Conservation (phyloP, 1,140 invertebrate species). For the Lethrus apterus region DNA sequence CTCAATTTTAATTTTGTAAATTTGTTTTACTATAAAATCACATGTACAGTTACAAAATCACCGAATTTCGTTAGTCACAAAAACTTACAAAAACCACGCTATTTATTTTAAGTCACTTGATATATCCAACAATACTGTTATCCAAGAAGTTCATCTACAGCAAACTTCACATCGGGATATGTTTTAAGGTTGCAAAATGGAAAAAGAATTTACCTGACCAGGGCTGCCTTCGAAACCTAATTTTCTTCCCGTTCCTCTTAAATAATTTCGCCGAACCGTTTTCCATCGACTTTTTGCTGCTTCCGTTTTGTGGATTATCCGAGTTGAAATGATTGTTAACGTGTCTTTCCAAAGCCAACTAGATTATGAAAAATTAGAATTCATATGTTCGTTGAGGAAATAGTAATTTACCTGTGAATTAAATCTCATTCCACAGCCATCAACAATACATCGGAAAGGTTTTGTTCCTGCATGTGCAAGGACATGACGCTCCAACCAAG, state of each 20-base stretch:
- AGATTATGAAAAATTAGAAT: constrained; percentile 15
- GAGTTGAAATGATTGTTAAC: constrained; percentile 88
- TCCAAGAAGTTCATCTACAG: too few species aligned
- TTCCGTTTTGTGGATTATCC: constrained; percentile 51
- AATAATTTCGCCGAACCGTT: constrained; percentile 64
- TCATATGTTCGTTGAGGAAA: neutral
- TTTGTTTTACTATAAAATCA: too few species aligned
- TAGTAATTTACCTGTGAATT: constrained; percentile 70
- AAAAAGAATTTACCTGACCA: constrained; percentile 64
- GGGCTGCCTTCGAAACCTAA: constrained; percentile 73
- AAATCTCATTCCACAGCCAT: constrained; percentile 84
- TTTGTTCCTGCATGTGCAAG: constrained; percentile 88
- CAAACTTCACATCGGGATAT: too few species aligned
- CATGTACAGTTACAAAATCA: too few species aligned
- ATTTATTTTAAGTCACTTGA: too few species aligned
- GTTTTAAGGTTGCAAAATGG: too few species aligned
- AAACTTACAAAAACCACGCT: too few species aligned
- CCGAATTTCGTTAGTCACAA: too few species aligned
- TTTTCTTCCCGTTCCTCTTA: constrained; percentile 76
- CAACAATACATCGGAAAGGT: constrained; percentile 91
- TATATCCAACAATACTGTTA: too few species aligned
- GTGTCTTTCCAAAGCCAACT: constrained; percentile 82
- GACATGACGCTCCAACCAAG: constrained; percentile 90
- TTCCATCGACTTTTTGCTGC: constrained; percentile 58
- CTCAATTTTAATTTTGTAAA: too few species aligned